These are phyloP conservation scores for Paratilapia polleni DNA, from an alignment of 2,113 vertebrate genomes.

Conservation along the genomic window DNA sequence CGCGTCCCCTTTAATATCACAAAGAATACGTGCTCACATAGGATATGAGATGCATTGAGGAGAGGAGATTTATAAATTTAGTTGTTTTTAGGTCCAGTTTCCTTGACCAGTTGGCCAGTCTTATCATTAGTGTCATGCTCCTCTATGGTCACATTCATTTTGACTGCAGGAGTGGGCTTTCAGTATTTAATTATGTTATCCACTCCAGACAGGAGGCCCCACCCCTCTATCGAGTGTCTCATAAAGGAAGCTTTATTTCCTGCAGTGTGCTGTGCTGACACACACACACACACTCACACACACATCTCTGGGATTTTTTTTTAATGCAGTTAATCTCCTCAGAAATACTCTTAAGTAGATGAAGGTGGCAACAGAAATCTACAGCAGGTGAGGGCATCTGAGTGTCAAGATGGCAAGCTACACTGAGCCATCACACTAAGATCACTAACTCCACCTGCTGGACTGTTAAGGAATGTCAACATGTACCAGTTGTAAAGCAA, in stretches of 20 bases:
- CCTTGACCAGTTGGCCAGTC: not conserved
- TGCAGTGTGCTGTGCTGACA: slow-evolving; percentile 5
- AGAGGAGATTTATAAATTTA: not conserved
- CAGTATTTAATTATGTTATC: slow-evolving; percentile 52
- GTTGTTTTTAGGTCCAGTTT: not conserved
- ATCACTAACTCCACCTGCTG: slow-evolving; percentile 59
- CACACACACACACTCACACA: slow-evolving; percentile 1
- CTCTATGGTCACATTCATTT: not conserved
- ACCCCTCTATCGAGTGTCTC: slow-evolving; percentile 38
- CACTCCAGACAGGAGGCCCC: slow-evolving; percentile 35
- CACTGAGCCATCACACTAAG: not conserved
- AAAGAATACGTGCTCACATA: not conserved
- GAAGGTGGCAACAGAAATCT: slow-evolving; percentile 14
- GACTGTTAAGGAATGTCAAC: not conserved
- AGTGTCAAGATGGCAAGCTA: not conserved
- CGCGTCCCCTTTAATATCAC: not conserved
- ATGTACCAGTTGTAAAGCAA: not conserved
- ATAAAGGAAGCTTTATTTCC: slow-evolving; percentile 59
- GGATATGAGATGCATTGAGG: not conserved
- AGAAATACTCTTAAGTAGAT: slow-evolving; percentile 26
- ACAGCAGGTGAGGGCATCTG: not conserved
- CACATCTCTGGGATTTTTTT: slow-evolving; percentile 33
- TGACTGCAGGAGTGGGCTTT: not conserved
- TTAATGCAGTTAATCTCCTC: slow-evolving; percentile 38
- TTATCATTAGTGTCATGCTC: not conserved